These are phyloP conservation scores for Bugulina stolonifera DNA, from an alignment of 2,888 invertebrate species.

Conservation along the genomic window DNA sequence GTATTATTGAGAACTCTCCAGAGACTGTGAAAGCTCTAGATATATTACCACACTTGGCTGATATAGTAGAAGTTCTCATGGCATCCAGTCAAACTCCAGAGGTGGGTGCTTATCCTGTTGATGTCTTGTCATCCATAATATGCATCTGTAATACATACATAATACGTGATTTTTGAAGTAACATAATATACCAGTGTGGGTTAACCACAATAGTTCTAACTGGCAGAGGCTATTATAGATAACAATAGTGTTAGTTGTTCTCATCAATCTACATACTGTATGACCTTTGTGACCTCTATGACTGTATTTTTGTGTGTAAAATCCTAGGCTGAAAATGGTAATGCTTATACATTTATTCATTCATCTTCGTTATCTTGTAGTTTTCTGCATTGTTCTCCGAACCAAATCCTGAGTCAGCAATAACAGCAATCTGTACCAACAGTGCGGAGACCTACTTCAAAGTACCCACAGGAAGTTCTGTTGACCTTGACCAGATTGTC, in stretches of 20 bases:
- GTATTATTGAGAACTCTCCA: neutral
- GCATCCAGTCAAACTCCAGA: conserved; percentile 33
- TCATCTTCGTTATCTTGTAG: conserved; percentile 30
- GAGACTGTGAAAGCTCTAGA: conserved; percentile 30
- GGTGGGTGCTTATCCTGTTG: conserved; percentile 28
- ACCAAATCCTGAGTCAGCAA: conserved; percentile 30
- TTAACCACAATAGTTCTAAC: too few species aligned
- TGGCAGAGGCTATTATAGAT: too few species aligned
- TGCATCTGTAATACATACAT: neutral
- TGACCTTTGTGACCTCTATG: too few species aligned
- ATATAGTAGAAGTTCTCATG: conserved; percentile 34
- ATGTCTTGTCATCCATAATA: neutral
- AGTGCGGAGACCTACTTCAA: conserved; percentile 33
- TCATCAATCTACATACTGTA: too few species aligned
- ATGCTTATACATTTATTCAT: too few species aligned
- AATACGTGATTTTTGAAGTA: too few species aligned
- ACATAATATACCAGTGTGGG: too few species aligned
- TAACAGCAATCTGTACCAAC: conserved; percentile 33
- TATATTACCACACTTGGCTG: conserved; percentile 34
- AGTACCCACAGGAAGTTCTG: conserved; percentile 31
- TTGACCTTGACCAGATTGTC: conserved; percentile 33
- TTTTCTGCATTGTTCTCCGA: conserved; percentile 30
- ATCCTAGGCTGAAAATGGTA: too few species aligned
- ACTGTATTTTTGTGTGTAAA: too few species aligned
- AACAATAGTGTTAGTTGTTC: too few species aligned